These are phyloP conservation scores for Gephyroberyx darwinii DNA, from an alignment of 2,797 vertebrate species.

Conservation along the genomic window DNA sequence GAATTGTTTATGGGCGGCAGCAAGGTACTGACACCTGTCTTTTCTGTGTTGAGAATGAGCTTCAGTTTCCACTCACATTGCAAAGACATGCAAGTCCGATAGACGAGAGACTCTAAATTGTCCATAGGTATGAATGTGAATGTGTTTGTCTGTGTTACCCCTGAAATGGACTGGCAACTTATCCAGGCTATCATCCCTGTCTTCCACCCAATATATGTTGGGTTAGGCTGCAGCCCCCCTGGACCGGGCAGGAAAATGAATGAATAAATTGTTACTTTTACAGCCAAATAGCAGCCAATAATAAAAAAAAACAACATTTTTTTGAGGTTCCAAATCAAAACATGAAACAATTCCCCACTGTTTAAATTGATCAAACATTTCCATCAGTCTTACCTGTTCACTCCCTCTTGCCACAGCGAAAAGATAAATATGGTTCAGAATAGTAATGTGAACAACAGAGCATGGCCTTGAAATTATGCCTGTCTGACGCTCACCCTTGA, in stretches of 20 bases:
- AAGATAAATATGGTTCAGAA: conserved; percentile 71
- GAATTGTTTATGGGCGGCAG: no score
- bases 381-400: conserved; percentile 25
- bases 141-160: neutral
- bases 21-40: no score
- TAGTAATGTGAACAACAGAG: conserved; percentile 72
- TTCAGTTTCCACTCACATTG: no score
- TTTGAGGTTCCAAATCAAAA: conserved; percentile 25
- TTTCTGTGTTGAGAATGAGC: neutral
- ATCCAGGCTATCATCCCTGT: neutral
- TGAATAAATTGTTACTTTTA: neutral
- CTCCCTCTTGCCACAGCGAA: conserved; percentile 49
- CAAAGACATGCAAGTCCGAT: no score
- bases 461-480: conserved; percentile 75
- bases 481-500: conserved; percentile 75
- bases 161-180: conserved; percentile 9
- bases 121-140: no score
- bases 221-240: no score
- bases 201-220: no score
- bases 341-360: conserved; percentile 23
- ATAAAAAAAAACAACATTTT: neutral
- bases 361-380: conserved; percentile 40
- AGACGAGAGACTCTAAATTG: no score
- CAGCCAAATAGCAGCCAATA: neutral
- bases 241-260: no score